Evolutionary conservation across 2,113 vertebrate species (phyloP).

Genomic region (Cyprinus carpio): DNA sequence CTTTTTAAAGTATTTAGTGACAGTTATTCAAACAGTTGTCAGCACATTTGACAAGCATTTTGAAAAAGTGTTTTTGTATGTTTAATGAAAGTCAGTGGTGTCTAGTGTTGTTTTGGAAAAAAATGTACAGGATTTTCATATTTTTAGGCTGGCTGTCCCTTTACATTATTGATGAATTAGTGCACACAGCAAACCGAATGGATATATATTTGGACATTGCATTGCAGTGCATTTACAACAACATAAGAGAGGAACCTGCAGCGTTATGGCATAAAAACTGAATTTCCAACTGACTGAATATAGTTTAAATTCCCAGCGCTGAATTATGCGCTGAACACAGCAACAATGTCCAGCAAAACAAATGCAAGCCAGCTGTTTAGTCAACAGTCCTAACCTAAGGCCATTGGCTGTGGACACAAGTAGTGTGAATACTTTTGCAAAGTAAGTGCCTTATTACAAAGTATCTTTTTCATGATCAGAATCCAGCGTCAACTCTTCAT

Average conservation of each 20-base stretch:
- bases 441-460: background rate
- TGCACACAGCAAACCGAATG: background rate
- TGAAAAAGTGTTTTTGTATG: background rate
- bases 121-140: background rate
- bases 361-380: constrained; percentile 31
- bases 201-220: background rate
- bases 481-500: background rate
- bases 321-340: background rate
- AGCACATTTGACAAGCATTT: background rate
- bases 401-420: background rate
- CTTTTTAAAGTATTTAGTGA: background rate
- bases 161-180: background rate
- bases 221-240: background rate
- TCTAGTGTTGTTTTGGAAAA: background rate
- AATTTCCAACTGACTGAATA: constrained; percentile 3
- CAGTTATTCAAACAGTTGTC: background rate
- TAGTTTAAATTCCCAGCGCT: background rate
- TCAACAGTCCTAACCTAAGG: constrained; percentile 3
- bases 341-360: constrained; percentile 21
- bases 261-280: background rate
- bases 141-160: background rate
- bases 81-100: background rate
- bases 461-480: background rate
- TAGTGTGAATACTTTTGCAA: background rate
- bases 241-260: background rate